Evolutionary conservation across 1,140 invertebrate genomes (phyloP).

Genomic region (Halictus rubicundus): DNA sequence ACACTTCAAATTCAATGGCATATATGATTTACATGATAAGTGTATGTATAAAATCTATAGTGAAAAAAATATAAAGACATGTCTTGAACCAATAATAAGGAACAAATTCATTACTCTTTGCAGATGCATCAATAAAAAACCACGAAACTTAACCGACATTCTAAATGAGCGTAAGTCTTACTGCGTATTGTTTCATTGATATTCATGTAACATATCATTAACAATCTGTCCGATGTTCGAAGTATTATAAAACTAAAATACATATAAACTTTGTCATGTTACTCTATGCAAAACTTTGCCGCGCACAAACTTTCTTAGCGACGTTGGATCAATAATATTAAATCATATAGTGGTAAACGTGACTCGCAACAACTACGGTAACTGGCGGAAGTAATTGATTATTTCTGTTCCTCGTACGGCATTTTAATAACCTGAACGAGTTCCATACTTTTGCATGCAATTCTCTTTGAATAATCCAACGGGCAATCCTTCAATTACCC

Average conservation of each 20-base stretch:
- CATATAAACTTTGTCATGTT: background rate
- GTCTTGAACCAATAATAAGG: background rate
- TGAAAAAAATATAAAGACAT: background rate
- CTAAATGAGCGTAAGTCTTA: too few species aligned
- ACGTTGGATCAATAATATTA: background rate
- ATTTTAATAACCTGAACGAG: background rate
- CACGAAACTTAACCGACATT: too few species aligned
- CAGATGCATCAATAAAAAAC: too few species aligned
- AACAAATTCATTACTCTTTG: background rate
- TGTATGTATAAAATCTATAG: too few species aligned
- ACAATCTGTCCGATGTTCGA: background rate
- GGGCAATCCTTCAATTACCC: too few species aligned
- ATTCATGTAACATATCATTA: background rate
- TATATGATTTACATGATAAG: too few species aligned
- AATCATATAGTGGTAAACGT: background rate
- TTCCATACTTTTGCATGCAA: too few species aligned
- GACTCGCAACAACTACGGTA: background rate
- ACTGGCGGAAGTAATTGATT: background rate
- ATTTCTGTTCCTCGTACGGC: background rate
- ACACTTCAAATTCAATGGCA: too few species aligned
- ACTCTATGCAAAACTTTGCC: background rate
- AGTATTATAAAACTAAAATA: background rate
- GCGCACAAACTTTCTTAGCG: background rate
- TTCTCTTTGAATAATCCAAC: too few species aligned
- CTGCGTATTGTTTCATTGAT: too few species aligned